Conservation (phyloP, 2,113 vertebrate species). For the Cebus imitator region DNA sequence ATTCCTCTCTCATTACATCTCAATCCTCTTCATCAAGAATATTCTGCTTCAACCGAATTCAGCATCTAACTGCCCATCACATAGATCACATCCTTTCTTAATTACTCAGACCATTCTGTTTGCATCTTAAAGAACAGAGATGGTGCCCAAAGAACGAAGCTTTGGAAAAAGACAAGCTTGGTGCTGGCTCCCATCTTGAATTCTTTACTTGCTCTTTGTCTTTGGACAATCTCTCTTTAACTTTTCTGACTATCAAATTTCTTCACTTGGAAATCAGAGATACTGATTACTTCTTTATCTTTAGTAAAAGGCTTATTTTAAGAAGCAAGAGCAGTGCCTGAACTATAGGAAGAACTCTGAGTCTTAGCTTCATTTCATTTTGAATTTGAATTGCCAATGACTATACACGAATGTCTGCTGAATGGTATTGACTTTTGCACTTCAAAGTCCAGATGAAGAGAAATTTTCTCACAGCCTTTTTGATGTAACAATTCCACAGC, state of each 20-base stretch:
- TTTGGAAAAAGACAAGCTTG: neutral
- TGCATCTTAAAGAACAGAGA: neutral
- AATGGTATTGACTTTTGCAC: neutral
- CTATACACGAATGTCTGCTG: neutral
- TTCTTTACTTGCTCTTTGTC: neutral
- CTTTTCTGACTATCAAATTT: neutral
- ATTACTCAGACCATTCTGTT: neutral
- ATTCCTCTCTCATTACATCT: neutral
- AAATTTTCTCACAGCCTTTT: neutral
- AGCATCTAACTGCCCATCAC: neutral
- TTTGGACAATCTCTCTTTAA: neutral
- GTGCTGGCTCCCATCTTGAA: neutral
- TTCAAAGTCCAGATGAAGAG: neutral
- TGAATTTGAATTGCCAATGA: neutral
- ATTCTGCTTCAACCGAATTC: neutral
- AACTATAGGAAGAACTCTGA: neutral
- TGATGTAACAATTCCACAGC: neutral
- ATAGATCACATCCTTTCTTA: neutral
- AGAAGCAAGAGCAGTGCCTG: neutral
- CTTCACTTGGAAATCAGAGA: neutral
- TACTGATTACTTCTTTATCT: neutral
- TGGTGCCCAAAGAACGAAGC: neutral
- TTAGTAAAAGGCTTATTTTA: neutral
- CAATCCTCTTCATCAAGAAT: neutral
- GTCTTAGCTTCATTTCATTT: neutral